phyloP scores from a whole-genome alignment of 1,140 invertebrate species.

The Pentalonia nigronervosa region DNA sequence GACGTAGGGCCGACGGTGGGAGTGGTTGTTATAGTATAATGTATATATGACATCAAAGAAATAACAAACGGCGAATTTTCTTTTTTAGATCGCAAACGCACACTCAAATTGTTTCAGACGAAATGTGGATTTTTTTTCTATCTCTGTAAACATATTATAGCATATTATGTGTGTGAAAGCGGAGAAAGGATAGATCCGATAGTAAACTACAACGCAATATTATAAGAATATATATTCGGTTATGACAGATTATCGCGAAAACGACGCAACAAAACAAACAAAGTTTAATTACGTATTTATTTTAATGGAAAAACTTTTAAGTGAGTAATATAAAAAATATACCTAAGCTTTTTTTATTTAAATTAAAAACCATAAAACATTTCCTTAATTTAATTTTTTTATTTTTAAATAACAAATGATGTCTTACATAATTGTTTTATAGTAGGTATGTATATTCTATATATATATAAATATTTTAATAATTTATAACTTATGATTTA shows the following conservation, averaged over 20 bases:
- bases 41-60: not conserved
- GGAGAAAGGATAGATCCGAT: not conserved
- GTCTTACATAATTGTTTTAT: not conserved
- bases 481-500: not conserved
- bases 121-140: not conserved
- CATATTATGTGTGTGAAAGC: not conserved
- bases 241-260: not conserved
- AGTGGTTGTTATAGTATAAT: not conserved
- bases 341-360: conserved; percentile 4
- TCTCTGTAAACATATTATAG: not conserved
- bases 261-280: not conserved
- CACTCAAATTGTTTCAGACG: not conserved
- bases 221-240: not conserved
- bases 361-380: not conserved
- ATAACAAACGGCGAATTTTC: not conserved
- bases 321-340: not conserved
- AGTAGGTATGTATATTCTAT: no score
- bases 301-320: not conserved
- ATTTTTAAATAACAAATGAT: not conserved
- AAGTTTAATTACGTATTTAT: not conserved
- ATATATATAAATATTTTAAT: not conserved
- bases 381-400: not conserved
- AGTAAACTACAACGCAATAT: not conserved
- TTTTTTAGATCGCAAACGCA: not conserved
- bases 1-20: not conserved